Evolutionary conservation across 2,797 vertebrate genomes (phyloP), one percentile per base, ranked within the genome.

Genomic region (Tenualosa thibaudeaui): DNA sequence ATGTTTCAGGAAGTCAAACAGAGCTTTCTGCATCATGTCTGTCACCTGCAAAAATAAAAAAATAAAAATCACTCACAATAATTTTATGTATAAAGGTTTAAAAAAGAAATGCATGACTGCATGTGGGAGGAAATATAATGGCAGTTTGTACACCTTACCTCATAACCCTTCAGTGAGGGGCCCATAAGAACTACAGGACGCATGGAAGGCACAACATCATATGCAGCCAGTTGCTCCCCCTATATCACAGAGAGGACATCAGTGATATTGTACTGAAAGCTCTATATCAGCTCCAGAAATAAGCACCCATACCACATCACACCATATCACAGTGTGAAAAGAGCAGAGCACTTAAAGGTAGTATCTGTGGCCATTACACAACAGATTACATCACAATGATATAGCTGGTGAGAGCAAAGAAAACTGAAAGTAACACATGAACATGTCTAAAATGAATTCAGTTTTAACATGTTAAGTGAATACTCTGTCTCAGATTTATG

Each of bases 1-100:
- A 93, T 98, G 98, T 95, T 99, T 99, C 95, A 99, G 95, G 97
- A 95, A 99, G 94, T 99, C 98, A 94, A 99, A 99, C 62, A 99
- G 94, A 53, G 98, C 98, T 96, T 99, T 99, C 92, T 99, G 98
- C 98, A 99, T 99, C 98, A 99, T 99, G 93, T 99, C 98, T 90
- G 98, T 99, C 87, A 99, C 97, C 98, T 99, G 84, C 12, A 91
- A 91, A 82, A 81, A 53, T 15, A 13, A 54, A 51, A 51, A 51
- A 9, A 51, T 51, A 71, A 15, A 13, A 85, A 15, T 9, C 56
- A 84, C 43, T 86, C 51, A 51, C 58, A 40, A 54, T 49, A 17
- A 37, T 54, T 85, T 53, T 46, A 82, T 6, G n/a, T 43, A 49
- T 46, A 5, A 17, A 17, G 24, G 24, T 56, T 12, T 84, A 81